phyloP scores from a whole-genome alignment of 2,797 vertebrate species.

The Harpagifer antarcticus region DNA sequence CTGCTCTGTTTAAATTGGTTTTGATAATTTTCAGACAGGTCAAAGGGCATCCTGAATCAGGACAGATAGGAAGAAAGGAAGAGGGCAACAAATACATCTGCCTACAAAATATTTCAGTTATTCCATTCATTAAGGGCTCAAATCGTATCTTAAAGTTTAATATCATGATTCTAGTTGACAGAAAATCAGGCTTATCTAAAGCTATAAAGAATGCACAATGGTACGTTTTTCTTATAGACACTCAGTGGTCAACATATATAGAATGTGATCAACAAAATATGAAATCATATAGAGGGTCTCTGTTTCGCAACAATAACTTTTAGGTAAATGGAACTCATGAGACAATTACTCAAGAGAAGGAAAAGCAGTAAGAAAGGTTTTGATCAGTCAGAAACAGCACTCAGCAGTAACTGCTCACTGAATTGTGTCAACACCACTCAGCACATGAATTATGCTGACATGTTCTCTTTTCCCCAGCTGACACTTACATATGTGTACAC shows the following conservation, averaged over 20 bases:
- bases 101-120: constrained; percentile 20
- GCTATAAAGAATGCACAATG: background rate
- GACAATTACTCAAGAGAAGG: background rate
- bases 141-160: background rate
- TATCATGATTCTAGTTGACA: background rate
- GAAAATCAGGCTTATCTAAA: background rate
- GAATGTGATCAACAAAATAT: background rate
- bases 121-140: background rate
- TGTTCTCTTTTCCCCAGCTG: constrained; percentile 19
- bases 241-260: background rate
- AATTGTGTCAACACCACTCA: constrained; percentile 42
- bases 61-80: constrained; percentile 29
- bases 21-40: constrained; percentile 30
- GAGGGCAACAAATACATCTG: constrained; percentile 11
- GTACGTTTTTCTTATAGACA: background rate
- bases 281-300: background rate
- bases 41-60: constrained; percentile 54
- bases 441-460: constrained; percentile 31
- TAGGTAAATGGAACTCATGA: background rate
- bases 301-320: background rate
- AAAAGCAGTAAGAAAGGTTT: background rate
- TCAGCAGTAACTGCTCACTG: constrained; percentile 27
- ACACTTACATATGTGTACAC: constrained; percentile 2
- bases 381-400: constrained; percentile 3
- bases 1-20: constrained; percentile 25